A percentile compares a stretch with the other conserved stretches of the same genome.
Evolutionary conservation across 1,140 invertebrate genomes (phyloP).

Genomic region (Drosophila kohkoa): DNA sequence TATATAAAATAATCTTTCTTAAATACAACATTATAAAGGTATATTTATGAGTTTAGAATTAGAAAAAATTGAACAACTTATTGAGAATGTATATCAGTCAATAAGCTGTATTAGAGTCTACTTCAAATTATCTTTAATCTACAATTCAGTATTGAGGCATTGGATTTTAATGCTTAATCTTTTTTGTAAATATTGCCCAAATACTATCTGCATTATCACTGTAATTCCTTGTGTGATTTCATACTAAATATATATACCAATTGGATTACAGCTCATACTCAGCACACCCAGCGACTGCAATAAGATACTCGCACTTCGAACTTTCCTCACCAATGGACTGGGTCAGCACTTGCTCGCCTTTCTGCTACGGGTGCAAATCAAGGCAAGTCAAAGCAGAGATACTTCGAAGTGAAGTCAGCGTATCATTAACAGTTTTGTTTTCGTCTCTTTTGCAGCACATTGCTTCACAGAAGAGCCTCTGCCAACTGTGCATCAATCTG

Average conservation of each 20-base stretch:
- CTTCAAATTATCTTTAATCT: too few relatives aligned
- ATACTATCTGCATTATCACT: neutral
- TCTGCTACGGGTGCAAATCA: constrained; percentile 72
- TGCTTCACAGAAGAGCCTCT: constrained; percentile 79
- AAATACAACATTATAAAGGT: too few relatives aligned
- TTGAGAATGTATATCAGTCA: too few relatives aligned
- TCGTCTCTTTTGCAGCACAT: constrained; percentile 56
- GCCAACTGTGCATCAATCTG: constrained; percentile 78
- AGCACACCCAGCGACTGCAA: constrained; percentile 79
- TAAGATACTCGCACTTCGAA: constrained; percentile 77
- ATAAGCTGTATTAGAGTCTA: too few relatives aligned
- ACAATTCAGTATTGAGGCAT: too few relatives aligned
- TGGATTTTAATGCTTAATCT: too few relatives aligned
- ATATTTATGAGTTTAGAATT: too few relatives aligned
- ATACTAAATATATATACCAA: neutral
- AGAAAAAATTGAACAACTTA: too few relatives aligned
- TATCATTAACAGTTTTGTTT: constrained; percentile 7
- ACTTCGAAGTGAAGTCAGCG: neutral
- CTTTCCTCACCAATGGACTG: constrained; percentile 73
- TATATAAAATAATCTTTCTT: too few relatives aligned
- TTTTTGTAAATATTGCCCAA: too few relatives aligned
- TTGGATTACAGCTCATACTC: constrained; percentile 65
- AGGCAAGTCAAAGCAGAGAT: constrained; percentile 48
- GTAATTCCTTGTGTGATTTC: neutral
- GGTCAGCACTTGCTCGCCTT: constrained; percentile 77